A percentile compares a stretch with the other conserved stretches of the same genome.
Evolutionary conservation across 2,797 vertebrate species (phyloP).

Genomic region (Poliocrania exsul): DNA sequence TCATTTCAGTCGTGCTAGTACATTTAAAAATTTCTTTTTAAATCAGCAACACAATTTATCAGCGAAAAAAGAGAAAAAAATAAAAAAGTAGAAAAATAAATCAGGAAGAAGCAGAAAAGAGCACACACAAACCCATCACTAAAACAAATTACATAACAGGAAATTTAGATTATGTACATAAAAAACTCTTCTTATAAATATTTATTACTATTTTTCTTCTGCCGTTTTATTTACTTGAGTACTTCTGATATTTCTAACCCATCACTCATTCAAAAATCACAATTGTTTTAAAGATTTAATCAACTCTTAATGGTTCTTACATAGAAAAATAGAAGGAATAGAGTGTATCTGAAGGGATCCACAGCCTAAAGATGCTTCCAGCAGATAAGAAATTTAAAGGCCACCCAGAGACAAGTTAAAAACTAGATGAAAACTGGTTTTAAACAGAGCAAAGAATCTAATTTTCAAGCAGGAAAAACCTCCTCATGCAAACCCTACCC

Average conservation of each 20-base stretch:
- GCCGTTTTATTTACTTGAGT: neutral
- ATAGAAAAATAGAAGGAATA: neutral
- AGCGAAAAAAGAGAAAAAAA: neutral
- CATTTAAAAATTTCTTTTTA: neutral
- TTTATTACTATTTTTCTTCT: slow-evolving; percentile 10
- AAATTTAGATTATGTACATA: neutral
- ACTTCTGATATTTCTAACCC: neutral
- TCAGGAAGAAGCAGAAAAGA: neutral
- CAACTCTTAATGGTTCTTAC: neutral
- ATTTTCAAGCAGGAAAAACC: neutral
- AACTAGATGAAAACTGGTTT: neutral
- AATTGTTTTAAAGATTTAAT: neutral
- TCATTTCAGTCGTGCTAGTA: neutral
- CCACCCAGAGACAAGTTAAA: neutral
- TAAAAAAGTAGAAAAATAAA: neutral
- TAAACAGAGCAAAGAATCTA: neutral
- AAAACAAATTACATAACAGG: neutral
- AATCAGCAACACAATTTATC: neutral
- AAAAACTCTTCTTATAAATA: slow-evolving; percentile 19
- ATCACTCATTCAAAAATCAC: neutral
- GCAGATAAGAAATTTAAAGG: slow-evolving; percentile 1
- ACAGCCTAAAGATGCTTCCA: neutral
- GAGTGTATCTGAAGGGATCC: neutral
- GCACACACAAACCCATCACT: neutral
- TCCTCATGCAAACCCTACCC: accelerated